Percentiles rank a stretch among this genome's conserved stretches.
These are phyloP conservation scores for Hypolimnas misippus DNA, from an alignment of 2,888 invertebrate species.

Conservation along the genomic window DNA sequence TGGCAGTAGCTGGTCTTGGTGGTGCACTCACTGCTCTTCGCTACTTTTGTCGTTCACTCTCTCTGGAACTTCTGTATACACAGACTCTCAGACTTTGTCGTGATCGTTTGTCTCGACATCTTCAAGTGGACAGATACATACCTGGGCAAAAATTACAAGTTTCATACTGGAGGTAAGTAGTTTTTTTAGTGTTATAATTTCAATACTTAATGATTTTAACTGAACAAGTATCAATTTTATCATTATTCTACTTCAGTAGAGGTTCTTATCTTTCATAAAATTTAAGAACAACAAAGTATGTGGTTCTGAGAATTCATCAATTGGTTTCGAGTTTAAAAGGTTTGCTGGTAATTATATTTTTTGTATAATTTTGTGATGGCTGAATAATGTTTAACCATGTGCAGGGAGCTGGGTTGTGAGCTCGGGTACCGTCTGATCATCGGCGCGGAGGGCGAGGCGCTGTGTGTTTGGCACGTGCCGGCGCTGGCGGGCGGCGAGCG, in stretches of 20 bases:
- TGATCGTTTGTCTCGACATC: conserved; percentile 94
- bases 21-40: conserved; percentile 87
- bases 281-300: too few relatives aligned
- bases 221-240: too few relatives aligned
- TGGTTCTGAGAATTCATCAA: too few relatives aligned
- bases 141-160: conserved; percentile 94
- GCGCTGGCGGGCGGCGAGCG: conserved; percentile 80
- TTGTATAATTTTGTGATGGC: too few relatives aligned
- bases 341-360: too few relatives aligned
- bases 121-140: conserved; percentile 95
- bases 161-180: conserved; percentile 94
- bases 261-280: too few relatives aligned
- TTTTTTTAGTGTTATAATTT: neutral
- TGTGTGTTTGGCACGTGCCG: conserved; percentile 86
- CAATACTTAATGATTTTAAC: neutral
- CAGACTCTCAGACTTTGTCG: conserved; percentile 94
- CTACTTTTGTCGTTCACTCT: conserved; percentile 97
- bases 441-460: conserved; percentile 88
- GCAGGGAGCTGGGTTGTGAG: conserved; percentile 91
- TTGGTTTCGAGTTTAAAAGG: neutral
- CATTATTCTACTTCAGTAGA: too few relatives aligned
- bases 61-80: conserved; percentile 94
- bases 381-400: too few relatives aligned
- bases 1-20: conserved; percentile 91
- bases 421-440: conserved; percentile 94